phyloP scores from a whole-genome alignment of 2,888 invertebrate genomes.

The Brachyopa scutellaris region DNA sequence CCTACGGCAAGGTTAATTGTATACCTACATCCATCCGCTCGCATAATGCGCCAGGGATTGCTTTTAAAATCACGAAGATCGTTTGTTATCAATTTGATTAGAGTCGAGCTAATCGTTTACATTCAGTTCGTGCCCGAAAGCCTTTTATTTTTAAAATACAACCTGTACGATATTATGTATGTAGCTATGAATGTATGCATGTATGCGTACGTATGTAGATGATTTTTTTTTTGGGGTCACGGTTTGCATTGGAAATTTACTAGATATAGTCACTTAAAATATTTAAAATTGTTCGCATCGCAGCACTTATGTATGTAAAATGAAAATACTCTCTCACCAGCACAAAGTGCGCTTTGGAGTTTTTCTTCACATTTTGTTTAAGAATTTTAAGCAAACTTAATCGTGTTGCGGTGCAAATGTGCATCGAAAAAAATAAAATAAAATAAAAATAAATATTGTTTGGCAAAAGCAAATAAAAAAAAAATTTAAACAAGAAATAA shows the following conservation, averaged over 20 bases:
- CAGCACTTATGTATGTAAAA: constrained; percentile 7
- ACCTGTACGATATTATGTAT: too few relatives aligned
- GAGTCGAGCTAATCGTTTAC: constrained; percentile 44
- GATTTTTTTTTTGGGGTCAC: constrained; percentile 63
- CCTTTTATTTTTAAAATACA: constrained; percentile 15
- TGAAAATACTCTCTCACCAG: constrained; percentile 17
- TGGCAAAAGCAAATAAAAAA: constrained; percentile 16
- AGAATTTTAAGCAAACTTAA: constrained; percentile 4
- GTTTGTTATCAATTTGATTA: constrained; percentile 44
- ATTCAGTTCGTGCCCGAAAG: constrained; percentile 35
- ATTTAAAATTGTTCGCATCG: constrained; percentile 54
- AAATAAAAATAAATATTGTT: constrained; percentile 55
- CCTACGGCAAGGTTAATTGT: constrained; percentile 19
- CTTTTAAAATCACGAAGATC: constrained; percentile 13
- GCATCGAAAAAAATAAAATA: constrained; percentile 39
- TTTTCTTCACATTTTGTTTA: constrained; percentile 14
- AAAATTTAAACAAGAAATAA: neutral
- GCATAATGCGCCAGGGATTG: neutral
- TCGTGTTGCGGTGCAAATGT: constrained; percentile 55
- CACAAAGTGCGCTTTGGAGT: neutral
- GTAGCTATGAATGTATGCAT: too few relatives aligned
- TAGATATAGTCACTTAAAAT: constrained; percentile 61
- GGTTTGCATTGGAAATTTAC: constrained; percentile 63
- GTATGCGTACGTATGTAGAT: neutral
- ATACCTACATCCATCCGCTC: neutral